Evolutionary conservation across 2,113 vertebrate species (phyloP), one percentile per base, ranked within the genome.

Genomic region (Rhodinocichla rosea): DNA sequence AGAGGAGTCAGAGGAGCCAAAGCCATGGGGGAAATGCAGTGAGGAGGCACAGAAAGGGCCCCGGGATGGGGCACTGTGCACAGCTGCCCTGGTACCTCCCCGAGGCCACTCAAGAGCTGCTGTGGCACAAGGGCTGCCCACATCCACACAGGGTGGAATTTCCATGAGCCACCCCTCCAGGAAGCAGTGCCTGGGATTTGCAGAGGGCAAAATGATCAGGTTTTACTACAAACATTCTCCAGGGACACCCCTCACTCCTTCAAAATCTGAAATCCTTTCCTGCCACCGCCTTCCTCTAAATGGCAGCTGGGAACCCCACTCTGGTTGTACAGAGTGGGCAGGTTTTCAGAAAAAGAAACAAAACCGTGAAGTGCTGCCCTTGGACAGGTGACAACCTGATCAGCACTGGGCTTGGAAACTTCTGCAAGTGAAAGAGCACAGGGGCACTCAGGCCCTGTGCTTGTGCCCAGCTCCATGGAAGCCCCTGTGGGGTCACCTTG

Each of bases 401-500:
- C 75, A 70, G 71, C 21, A 3, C 17, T 8, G 37, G 49, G 49
- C 22, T 10, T 10, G 0, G 2, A 37, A 22, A 13, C 17, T 42
- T 18, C 27, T 33, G 37, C 22, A 19, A 7, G 7, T 5, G 23
- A 10, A 40, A 49, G 49, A 33, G 53, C 57, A 56, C 0, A 0
- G 7, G 4, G 53, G 52, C 10, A 52, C 10, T 0, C 6, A 3
- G 73, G 10, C 23, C 50, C 55, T 2, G 9, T 3, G 35, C 23
- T 22, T 30, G 17, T 15, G 15, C 16, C n/a, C 30, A 3, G 1
- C 30, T 33, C 64, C 56, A 10, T 3, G 47, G 50, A 65, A 65
- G 70, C 60, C 9, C 13, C 52, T 23, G n/a, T 23, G 65, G 47
- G 15, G 53, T 39, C 91, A 21, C 32, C 52, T 56, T 1, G 18